Evolutionary conservation across 2,888 invertebrate species (phyloP), one percentile per base, ranked within the genome.

Genomic region (Tetanocera ferruginea): DNA sequence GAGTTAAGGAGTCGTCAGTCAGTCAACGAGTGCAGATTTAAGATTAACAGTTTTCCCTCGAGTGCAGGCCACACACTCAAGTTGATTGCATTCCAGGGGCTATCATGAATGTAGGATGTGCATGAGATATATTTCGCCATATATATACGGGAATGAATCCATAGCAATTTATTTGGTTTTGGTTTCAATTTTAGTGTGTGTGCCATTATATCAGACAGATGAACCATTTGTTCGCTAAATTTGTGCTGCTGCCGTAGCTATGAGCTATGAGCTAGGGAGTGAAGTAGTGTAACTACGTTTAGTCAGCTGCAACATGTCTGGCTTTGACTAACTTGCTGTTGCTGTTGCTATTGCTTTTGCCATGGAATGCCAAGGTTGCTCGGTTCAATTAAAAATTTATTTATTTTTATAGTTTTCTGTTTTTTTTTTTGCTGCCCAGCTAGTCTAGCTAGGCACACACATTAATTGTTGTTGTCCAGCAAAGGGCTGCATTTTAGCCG

Each of bases 61-160:
- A 66, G 43, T 49, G 51, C 69, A 25, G 69, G 37, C 71, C 71
- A 57, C 72, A 72, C 72, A 72, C 72, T 72, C 72, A 55, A 71
- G 34, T 60, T 72, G 57, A 72, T 71, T 71, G 71, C 71, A 71
- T 55, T 71, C 43, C 55, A 52, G 69, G 9, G 69, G 69, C 9
- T 8, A 2, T n/a, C 6, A 17, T 31, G 66, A 6, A 23, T 37
- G 57, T 23, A 25, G 23, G 57, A 14, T n/a, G 11, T 28, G 57
- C 23, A 11, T 19, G 66, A 66, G 31, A 66, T 34, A 66, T 23
- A 19, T 34, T n/a, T 34, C 19, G 34, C 31, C 64, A n/a, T 66
- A 28, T 31, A 66, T 19, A 31, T 25, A 6, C 14, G 62, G 25
- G 2, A 28, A 28, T 19, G 67, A 67, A 67, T 67, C 43, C 67